Evolutionary conservation across 2,797 vertebrate species (phyloP), one percentile per base, ranked within the genome.

Genomic region (Lithobates pipiens): DNA sequence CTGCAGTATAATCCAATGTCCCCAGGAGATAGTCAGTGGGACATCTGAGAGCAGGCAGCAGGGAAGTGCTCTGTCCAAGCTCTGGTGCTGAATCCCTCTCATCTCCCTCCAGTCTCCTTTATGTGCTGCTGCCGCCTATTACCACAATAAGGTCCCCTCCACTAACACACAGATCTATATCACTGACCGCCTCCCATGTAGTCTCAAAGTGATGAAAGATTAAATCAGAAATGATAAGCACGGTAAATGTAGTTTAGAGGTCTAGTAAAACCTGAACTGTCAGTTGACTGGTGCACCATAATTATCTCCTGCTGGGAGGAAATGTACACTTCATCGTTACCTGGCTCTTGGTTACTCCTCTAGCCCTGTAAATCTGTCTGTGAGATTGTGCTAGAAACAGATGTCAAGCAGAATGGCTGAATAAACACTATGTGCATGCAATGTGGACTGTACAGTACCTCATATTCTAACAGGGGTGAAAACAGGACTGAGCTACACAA

Each of bases 311-410:
- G 76, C 63, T 50, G 25, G 57, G 13, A 83, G 85, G 80, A 83
- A 78, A 74, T 42, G 11, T 36, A 42, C 72, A 86, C 89, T 90
- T 88, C 82, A 86, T 85, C 69, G 90, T 91, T 93, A 90, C 91
- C 90, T 73, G 44, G 91, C 84, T 85, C 88, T 88, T 63, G 3
- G 46, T 79, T 77, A 29, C 69, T 70, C 84, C 88, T 50, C 69
- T 79, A 84, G 36, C 69, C 81, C 70, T 54, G 39, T 86, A 89
- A 83, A 89, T 88, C 82, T 89, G 82, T 88, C 88, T 77, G 80
- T 85, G 86, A 81, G 42, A 65, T 78, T 75, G 42, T 21, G 77
- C 5, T 25, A 76, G 80, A 89, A 92, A 88, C 91, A 92, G 91
- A 91, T 90, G 90, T 84, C 57, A 84, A 71, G 81, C 81, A n/a